Conservation (phyloP, 2,888 invertebrate species). For the Pheosia gnoma region DNA sequence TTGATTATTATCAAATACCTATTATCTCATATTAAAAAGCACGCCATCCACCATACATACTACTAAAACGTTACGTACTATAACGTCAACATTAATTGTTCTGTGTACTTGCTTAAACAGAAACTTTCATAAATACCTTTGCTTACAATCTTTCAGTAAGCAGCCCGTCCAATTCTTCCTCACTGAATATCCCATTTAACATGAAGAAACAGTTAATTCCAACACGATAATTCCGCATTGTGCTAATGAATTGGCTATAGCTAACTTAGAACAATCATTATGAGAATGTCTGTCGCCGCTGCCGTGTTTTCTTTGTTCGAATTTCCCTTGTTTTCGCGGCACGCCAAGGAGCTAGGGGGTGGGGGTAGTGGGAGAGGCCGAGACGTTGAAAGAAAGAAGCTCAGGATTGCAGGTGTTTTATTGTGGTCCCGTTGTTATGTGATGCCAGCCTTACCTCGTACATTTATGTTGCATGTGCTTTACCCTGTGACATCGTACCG, state of each 20-base stretch:
- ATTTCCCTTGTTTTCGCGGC: slow-evolving; percentile 41
- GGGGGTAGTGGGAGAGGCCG: slow-evolving; percentile 23
- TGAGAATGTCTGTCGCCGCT: slow-evolving; percentile 37
- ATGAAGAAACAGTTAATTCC: neutral
- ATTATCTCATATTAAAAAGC: too few relatives aligned
- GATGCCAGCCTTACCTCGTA: slow-evolving; percentile 49
- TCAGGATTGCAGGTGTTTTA: slow-evolving; percentile 55
- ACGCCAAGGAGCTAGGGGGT: slow-evolving; percentile 31
- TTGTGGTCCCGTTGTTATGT: slow-evolving; percentile 51
- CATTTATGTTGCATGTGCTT: slow-evolving; percentile 24
- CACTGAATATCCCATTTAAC: neutral
- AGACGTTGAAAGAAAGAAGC: slow-evolving; percentile 43
- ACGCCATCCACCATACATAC: too few relatives aligned
- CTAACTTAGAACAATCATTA: slow-evolving; percentile 27
- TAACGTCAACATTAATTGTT: too few relatives aligned
- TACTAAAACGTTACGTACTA: too few relatives aligned
- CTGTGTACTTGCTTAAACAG: too few relatives aligned
- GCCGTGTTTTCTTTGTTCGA: slow-evolving; percentile 44
- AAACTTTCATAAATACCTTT: neutral
- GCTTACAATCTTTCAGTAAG: neutral
- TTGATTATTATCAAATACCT: too few relatives aligned
- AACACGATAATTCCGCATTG: slow-evolving; percentile 28
- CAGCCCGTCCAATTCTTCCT: neutral
- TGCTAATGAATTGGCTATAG: slow-evolving; percentile 23
- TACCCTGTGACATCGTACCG: too few relatives aligned